phyloP scores from a whole-genome alignment of 2,888 invertebrate species.

The Cryptus viduatorius region DNA sequence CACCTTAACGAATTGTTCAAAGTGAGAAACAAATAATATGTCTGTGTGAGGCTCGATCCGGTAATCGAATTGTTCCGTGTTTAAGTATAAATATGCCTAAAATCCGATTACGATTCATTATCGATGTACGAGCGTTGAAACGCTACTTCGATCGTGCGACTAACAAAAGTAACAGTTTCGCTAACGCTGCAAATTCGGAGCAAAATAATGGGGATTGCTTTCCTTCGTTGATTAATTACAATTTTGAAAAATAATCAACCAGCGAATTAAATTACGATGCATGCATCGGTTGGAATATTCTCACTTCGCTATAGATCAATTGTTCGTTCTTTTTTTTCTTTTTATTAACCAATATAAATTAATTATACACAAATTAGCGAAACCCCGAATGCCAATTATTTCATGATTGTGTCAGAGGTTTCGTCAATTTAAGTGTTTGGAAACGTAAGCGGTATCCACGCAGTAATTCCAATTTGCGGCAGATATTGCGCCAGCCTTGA shows the following conservation, averaged over 20 bases:
- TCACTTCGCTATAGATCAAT: conserved; percentile 52
- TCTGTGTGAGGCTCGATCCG: conserved; percentile 35
- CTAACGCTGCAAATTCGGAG: too few relatives aligned
- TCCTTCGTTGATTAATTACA: too few relatives aligned
- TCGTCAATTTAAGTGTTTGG: too few relatives aligned
- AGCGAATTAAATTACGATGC: conserved; percentile 28
- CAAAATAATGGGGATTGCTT: too few relatives aligned
- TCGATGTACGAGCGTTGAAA: conserved; percentile 20
- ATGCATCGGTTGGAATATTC: conserved; percentile 40
- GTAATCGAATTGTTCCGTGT: conserved; percentile 29
- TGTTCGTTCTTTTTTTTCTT: neutral
- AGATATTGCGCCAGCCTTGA: too few relatives aligned
- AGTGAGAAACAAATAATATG: too few relatives aligned
- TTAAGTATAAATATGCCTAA: conserved; percentile 63
- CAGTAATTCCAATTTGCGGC: too few relatives aligned
- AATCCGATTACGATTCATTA: conserved; percentile 34
- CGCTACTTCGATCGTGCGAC: conserved; percentile 34
- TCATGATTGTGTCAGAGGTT: conserved; percentile 30
- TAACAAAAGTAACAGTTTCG: conserved; percentile 14
- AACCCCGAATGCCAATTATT: conserved; percentile 52
- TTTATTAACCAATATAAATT: conserved; percentile 65
- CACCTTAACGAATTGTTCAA: too few relatives aligned
- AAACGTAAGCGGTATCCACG: too few relatives aligned
- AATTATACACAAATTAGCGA: conserved; percentile 59
- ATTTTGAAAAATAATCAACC: too few relatives aligned